These are phyloP conservation scores for Oenanthe melanoleuca DNA, from an alignment of 2,113 vertebrate species.

Conservation along the genomic window DNA sequence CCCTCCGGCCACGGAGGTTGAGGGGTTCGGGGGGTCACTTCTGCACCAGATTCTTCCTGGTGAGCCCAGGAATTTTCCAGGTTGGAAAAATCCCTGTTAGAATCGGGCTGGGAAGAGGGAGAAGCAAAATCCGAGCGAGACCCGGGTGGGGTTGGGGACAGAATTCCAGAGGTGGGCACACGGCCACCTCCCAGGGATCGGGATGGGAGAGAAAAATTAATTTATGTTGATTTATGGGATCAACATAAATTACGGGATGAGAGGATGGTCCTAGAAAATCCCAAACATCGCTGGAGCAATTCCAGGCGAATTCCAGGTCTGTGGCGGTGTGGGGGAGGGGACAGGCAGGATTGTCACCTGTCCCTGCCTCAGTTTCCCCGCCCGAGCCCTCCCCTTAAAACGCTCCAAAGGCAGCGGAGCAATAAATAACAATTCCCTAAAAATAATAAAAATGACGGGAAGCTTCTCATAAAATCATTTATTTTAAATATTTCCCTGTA, in stretches of 20 bases:
- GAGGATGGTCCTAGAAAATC: neutral
- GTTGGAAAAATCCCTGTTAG: neutral
- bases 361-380: constrained; percentile 3
- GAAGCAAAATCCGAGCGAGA: neutral
- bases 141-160: neutral
- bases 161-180: neutral
- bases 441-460: neutral
- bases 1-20: fast-evolving
- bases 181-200: neutral
- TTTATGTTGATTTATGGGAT: neutral
- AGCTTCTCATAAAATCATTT: constrained; percentile 30
- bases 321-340: neutral
- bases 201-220: neutral
- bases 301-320: neutral
- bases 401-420: neutral
- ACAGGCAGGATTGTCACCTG: neutral
- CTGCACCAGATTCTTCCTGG: neutral
- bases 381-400: neutral
- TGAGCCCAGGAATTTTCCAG: neutral
- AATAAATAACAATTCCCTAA: neutral
- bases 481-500: constrained; percentile 50
- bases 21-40: neutral
- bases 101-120: neutral
- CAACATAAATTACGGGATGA: neutral
- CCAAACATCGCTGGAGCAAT: neutral